phyloP scores from a whole-genome alignment of 1,140 invertebrate genomes.

The Tribolium madens region DNA sequence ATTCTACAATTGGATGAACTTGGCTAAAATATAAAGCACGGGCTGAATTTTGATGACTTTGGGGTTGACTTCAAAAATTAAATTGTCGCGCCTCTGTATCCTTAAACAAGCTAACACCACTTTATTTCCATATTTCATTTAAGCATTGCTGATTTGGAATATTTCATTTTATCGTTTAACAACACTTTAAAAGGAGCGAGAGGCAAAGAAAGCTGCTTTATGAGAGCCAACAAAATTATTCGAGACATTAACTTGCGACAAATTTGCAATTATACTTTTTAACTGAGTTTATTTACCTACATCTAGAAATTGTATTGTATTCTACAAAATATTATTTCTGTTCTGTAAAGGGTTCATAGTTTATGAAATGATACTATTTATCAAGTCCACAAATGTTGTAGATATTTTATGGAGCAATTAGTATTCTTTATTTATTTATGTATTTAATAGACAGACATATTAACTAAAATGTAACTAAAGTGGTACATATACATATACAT shows the following conservation, averaged over 20 bases:
- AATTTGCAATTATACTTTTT: too few relatives aligned
- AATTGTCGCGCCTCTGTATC: slow-evolving; percentile 35
- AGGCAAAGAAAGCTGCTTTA: neutral
- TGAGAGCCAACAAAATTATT: neutral
- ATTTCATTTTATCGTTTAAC: neutral
- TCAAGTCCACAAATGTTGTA: neutral
- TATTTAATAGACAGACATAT: neutral
- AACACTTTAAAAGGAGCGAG: neutral
- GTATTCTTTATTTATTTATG: neutral
- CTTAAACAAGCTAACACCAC: slow-evolving; percentile 20
- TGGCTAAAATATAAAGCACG: slow-evolving; percentile 29
- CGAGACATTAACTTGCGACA: too few relatives aligned
- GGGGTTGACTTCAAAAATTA: slow-evolving; percentile 32
- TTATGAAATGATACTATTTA: too few relatives aligned
- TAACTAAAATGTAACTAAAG: neutral
- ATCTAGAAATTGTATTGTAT: too few relatives aligned
- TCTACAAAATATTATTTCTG: too few relatives aligned
- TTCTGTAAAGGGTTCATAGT: too few relatives aligned
- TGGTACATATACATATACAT: neutral
- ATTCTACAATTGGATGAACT: slow-evolving; percentile 33
- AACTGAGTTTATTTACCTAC: too few relatives aligned
- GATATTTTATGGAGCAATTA: neutral
- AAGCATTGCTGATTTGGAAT: slow-evolving; percentile 8
- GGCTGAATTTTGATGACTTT: slow-evolving; percentile 33
- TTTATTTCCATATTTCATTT: slow-evolving; percentile 29